These are phyloP conservation scores for Muraenolepis orangiensis DNA, from an alignment of 2,797 vertebrate species.

Conservation along the genomic window DNA sequence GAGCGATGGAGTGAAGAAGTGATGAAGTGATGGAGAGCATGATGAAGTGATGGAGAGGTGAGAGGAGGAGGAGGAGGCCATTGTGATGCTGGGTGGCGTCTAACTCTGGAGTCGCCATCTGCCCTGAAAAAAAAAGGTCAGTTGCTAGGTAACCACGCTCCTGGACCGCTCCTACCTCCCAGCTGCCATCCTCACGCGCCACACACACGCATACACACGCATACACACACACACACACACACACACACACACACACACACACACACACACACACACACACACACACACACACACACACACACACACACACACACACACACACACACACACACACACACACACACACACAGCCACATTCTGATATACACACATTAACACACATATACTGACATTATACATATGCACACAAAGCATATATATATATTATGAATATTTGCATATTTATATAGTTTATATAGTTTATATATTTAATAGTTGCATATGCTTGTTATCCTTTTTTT, in stretches of 20 bases:
- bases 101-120: slow-evolving; percentile 77
- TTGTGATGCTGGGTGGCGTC: slow-evolving; percentile 75
- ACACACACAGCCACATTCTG: slow-evolving; percentile 48
- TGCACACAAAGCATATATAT: too few relatives aligned
- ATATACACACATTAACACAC: slow-evolving; percentile 33
- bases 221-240: slow-evolving; percentile 44
- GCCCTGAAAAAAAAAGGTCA: slow-evolving; percentile 71
- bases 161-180: slow-evolving; percentile 77
- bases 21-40: slow-evolving; percentile 66
- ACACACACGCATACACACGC: slow-evolving; percentile 48
- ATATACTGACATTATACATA: not conserved
- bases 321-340: slow-evolving; percentile 25
- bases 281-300: slow-evolving; percentile 28
- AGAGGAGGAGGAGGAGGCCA: slow-evolving; percentile 72
- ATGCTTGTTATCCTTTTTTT: slow-evolving; percentile 12
- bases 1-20: slow-evolving; percentile 69
- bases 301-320: not conserved
- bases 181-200: slow-evolving; percentile 72
- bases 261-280: not conserved
- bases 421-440: too few relatives aligned
- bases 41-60: slow-evolving; percentile 79
- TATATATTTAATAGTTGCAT: too few relatives aligned
- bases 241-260: slow-evolving; percentile 9
- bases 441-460: too few relatives aligned
- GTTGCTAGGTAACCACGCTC: slow-evolving; percentile 74